Evolutionary conservation across 2,888 invertebrate species (phyloP).

Genomic region (Temnothorax rugatulus): DNA sequence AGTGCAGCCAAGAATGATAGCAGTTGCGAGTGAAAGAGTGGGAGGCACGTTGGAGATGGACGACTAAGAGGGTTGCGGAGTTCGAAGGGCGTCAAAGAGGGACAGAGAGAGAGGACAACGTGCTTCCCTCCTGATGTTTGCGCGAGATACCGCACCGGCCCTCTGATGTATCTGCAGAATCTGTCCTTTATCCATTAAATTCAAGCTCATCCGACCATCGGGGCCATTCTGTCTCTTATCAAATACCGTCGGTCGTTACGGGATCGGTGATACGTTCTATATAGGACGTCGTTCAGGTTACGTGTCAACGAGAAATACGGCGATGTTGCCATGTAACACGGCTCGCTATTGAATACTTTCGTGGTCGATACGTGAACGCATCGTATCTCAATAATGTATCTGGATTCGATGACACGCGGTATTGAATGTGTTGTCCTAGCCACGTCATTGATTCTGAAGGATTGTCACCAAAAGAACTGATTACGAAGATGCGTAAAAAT

Average conservation of each 20-base stretch:
- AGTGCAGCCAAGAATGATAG: constrained; percentile 40
- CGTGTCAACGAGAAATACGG: constrained; percentile 67
- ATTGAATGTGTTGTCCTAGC: background rate
- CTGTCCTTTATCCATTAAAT: constrained; percentile 83
- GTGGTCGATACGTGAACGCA: constrained; percentile 40
- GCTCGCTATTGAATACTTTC: constrained; percentile 41
- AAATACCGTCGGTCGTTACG: constrained; percentile 70
- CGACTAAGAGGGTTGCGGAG: constrained; percentile 48
- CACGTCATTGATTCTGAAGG: background rate
- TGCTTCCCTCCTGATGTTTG: constrained; percentile 82
- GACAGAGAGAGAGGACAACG: constrained; percentile 73
- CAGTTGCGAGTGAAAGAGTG: constrained; percentile 29
- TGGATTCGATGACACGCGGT: constrained; percentile 9
- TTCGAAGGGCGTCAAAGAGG: constrained; percentile 53
- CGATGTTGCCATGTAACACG: constrained; percentile 51
- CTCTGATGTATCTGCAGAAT: constrained; percentile 83
- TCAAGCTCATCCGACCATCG: constrained; percentile 77
- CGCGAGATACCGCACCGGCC: constrained; percentile 80
- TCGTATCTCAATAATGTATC: constrained; percentile 49
- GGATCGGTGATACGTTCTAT: constrained; percentile 37
- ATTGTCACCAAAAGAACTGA: background rate
- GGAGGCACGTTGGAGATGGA: background rate
- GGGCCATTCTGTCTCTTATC: constrained; percentile 75
- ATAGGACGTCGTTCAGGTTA: constrained; percentile 57
- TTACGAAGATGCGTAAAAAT: background rate